A percentile compares a stretch with the other conserved stretches of the same genome.
Evolutionary conservation across 2,797 vertebrate genomes (phyloP).

Genomic region (Enteromius argenteus): DNA sequence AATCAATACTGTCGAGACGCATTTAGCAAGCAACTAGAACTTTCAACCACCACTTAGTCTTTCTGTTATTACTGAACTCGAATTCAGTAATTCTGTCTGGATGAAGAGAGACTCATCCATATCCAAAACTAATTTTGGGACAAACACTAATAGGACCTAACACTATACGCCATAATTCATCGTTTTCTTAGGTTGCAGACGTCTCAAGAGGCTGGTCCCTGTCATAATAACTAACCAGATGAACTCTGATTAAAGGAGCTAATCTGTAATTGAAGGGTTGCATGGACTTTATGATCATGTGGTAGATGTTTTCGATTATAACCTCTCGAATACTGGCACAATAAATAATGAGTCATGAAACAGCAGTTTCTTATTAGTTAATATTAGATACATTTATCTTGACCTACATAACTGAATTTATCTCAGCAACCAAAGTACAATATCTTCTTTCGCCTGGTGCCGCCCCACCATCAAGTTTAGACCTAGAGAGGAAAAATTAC

Average conservation of each 20-base stretch:
- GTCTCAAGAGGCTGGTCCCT: constrained; percentile 32
- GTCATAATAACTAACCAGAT: constrained; percentile 39
- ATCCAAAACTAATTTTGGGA: constrained; percentile 35
- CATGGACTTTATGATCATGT: neutral
- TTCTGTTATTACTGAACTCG: constrained; percentile 21
- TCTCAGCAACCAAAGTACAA: neutral
- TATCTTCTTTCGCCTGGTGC: neutral
- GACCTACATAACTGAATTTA: constrained; percentile 5
- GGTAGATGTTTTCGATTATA: neutral
- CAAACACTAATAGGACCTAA: constrained; percentile 42
- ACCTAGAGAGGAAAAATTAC: neutral
- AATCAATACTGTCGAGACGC: constrained; percentile 37
- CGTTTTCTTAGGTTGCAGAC: constrained; percentile 22
- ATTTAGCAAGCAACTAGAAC: constrained; percentile 15
- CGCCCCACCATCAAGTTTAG: neutral
- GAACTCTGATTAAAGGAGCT: constrained; percentile 11
- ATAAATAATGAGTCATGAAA: neutral
- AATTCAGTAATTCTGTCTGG: constrained; percentile 47
- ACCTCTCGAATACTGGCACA: neutral
- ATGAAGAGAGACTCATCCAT: constrained; percentile 49
- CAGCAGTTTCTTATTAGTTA: constrained; percentile 1
- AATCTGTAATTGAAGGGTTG: constrained; percentile 18
- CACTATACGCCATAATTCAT: constrained; percentile 50
- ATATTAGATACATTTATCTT: constrained; percentile 6
- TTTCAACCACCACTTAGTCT: constrained; percentile 14